Evolutionary conservation across 2,113 vertebrate genomes (phyloP), one percentile per base, ranked within the genome.

Genomic region (Noctilio leporinus): DNA sequence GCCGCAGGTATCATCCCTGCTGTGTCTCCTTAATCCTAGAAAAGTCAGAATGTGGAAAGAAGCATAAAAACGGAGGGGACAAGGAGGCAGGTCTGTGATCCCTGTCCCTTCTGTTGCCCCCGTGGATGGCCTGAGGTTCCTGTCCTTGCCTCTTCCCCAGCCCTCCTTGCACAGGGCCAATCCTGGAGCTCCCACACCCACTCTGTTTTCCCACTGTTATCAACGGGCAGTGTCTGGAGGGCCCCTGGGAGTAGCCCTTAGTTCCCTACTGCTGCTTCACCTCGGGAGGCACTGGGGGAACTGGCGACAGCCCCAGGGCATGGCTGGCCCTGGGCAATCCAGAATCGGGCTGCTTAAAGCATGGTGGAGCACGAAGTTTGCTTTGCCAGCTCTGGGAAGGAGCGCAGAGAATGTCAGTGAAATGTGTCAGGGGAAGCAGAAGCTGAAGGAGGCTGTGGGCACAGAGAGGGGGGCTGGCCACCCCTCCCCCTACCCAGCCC

Each of bases 191-290:
- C 10, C 85, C 17, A 3, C 0, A 3, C 57, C 90, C 10, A 2
- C 1, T 6, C 65, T 51, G 8, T 57, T 64, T 93, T 38, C 82
- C 57, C 76, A 10, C 30, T 3, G 30, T 15, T 38, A 3, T 7
- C 5, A 2, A 4, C 0, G 3, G 35, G 10, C 14, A 43, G 70
- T 24, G 24, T 78, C 51, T 78, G 1, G 65, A 76, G 51, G 86
- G 30, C 7, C 53, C 38, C 4, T 0, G 55, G 49, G 70, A 30
- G n/a, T 70, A 45, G n/a, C 7, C 9, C 67, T 5, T 38, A 40
- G 9, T 1, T 14, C n/a, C 10, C 35, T 12, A n/a, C 4, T 10
- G 4, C 28, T 28, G 24, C 16, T 20, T 3, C 49, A 11, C n/a
- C 49, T 75, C 24, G 53, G 20, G 20, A 20, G 53, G 17, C n/a